phyloP scores from a whole-genome alignment of 2,888 invertebrate species.

The Scaptomyza reducta region DNA sequence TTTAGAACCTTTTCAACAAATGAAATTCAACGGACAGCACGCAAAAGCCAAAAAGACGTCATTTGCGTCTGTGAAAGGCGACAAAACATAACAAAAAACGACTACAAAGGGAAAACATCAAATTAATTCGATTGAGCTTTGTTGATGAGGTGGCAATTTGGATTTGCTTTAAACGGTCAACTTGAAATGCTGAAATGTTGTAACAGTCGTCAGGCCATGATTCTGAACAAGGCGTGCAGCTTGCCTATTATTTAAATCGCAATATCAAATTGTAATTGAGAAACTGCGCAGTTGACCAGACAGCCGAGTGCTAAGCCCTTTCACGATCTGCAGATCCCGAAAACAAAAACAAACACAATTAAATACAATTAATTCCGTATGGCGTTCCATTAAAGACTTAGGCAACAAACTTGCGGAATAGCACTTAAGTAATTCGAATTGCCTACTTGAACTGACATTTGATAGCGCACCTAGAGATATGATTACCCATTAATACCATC shows the following conservation, averaged over 20 bases:
- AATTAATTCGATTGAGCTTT: constrained; percentile 5
- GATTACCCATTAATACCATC: constrained; percentile 53
- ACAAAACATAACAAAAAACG: constrained; percentile 6
- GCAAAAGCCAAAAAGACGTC: constrained; percentile 28
- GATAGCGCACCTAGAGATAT: constrained; percentile 48
- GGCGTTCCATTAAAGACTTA: constrained; percentile 43
- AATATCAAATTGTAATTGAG: constrained; percentile 53
- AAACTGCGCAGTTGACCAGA: constrained; percentile 64
- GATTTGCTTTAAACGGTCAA: constrained; percentile 31
- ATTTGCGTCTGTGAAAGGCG: constrained; percentile 37
- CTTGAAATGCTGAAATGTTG: constrained; percentile 2
- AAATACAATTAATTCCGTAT: constrained; percentile 3
- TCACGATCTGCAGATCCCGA: constrained; percentile 44
- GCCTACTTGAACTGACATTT: constrained; percentile 52
- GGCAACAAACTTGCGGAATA: constrained; percentile 59
- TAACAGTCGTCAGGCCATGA: constrained; percentile 11
- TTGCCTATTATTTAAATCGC: constrained; percentile 64
- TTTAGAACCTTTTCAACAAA: constrained; percentile 39
- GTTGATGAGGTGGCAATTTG: constrained; percentile 41
- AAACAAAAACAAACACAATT: constrained; percentile 12
- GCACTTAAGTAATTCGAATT: constrained; percentile 21
- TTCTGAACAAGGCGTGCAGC: constrained; percentile 50
- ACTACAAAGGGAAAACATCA: constrained; percentile 13
- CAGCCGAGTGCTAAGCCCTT: constrained; percentile 47
- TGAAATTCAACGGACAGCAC: constrained; percentile 25